Base-by-base conservation (phyloP, 1,140 invertebrate genomes). In the Caenorhabditis briggsae region DNA sequence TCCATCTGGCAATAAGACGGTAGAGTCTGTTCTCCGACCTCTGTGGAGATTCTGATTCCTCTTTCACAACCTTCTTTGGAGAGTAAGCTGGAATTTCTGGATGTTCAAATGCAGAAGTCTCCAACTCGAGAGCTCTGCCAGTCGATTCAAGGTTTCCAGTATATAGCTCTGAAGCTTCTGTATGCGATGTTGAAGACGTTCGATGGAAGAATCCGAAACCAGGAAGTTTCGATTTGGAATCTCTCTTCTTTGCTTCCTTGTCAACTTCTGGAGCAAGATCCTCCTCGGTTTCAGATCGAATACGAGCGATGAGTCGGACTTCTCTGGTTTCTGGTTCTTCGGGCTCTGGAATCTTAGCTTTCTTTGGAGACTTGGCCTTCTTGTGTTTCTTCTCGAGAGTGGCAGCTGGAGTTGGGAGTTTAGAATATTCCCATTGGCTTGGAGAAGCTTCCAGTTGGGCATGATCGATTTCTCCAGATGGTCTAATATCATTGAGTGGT, bases 341-440 rank as follows among this genome's bases (percentile, higher is more conserved):
- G 14, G 64, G 65, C 56, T 33, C 61, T n/a, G 6, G 2, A 20
- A 53, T 53, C n/a, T 65, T 82, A n/a, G 53, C 64, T 61, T 88
- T 82, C 56, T 41, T 82, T n/a, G 64, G 64, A 58, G 82, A 64
- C 12, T 83, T 83, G 12, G 25, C 84, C 41, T 85, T 87, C 50
- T 55, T 61, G 65, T 48, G 61, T 20, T 83, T 83, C 82, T 83
- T 58, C 48, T 83, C 58, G 20, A 59, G 33, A 33, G 82, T 78
- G 20, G 70, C 18, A 50, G 23, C 43, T 46, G 43, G 43, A 23
- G 70, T 20, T 14, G 46, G 6, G 2, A 11, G 43, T 14, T 82
- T 43, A 3, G 50, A 2, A 58, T n/a, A 56, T n/a, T 46, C 23
- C 16, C 82, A 65, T 33, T 33, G 33, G 1, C 33, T 33, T 33